phyloP scores from a whole-genome alignment of 2,113 vertebrate species.

The Passerina amoena region DNA sequence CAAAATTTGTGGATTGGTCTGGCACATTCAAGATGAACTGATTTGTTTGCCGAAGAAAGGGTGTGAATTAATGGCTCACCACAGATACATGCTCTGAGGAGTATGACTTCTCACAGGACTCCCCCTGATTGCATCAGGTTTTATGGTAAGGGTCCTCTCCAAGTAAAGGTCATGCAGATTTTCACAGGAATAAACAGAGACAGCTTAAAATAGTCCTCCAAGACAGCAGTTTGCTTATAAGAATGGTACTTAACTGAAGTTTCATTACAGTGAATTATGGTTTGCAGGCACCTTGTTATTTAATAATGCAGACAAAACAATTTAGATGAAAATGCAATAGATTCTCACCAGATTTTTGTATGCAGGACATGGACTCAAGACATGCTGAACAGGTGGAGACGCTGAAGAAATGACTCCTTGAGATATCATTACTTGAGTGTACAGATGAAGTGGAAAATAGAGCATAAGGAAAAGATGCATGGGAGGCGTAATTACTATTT shows the following conservation, averaged over 20 bases:
- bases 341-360: background rate
- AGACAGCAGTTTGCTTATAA: background rate
- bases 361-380: background rate
- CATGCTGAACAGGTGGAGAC: background rate
- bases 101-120: background rate
- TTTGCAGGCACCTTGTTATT: background rate
- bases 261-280: background rate
- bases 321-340: background rate
- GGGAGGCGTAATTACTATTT: background rate
- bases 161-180: background rate
- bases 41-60: background rate
- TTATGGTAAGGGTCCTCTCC: background rate
- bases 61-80: background rate
- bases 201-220: background rate
- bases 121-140: background rate
- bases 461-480: background rate
- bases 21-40: background rate
- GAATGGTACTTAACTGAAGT: background rate
- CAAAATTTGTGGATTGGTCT: constrained; percentile 9
- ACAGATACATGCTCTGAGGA: background rate
- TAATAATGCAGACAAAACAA: background rate
- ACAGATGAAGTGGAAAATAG: constrained; percentile 3
- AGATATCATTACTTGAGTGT: background rate
- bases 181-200: background rate
- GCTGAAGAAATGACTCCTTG: background rate